Percentiles rank a stretch among this genome's conserved stretches.
Evolutionary conservation across 2,113 vertebrate species (phyloP).

Genomic region (Ictalurus furcatus): DNA sequence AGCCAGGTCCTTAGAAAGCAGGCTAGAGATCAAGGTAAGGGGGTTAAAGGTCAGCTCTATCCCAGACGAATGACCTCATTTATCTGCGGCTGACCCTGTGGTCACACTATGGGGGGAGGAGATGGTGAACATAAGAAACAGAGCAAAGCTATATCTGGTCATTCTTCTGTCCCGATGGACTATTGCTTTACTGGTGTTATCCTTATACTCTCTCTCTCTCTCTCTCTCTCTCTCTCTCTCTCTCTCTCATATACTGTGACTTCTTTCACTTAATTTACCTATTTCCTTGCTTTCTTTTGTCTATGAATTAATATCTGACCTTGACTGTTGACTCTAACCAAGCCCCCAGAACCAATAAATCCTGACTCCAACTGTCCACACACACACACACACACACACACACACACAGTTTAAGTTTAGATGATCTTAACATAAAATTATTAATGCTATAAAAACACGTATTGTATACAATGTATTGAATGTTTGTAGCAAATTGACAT

Average conservation of each 20-base stretch:
- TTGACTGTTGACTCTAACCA: slow-evolving; percentile 57
- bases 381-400: slow-evolving; percentile 22
- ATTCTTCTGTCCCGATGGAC: slow-evolving; percentile 25
- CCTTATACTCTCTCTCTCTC: not conserved
- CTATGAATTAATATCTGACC: slow-evolving; percentile 64
- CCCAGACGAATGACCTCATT: slow-evolving; percentile 75
- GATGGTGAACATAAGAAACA: not conserved
- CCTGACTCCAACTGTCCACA: slow-evolving; percentile 10
- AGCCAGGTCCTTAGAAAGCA: slow-evolving; percentile 71
- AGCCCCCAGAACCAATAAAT: slow-evolving; percentile 29
- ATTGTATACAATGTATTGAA: too few species aligned
- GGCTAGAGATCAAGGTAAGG: slow-evolving; percentile 57
- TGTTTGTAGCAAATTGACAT: not conserved
- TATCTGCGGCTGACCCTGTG: slow-evolving; percentile 61
- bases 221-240: not conserved
- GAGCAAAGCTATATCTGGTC: slow-evolving; percentile 26
- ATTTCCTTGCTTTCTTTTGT: slow-evolving; percentile 39
- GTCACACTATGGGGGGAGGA: slow-evolving; percentile 49
- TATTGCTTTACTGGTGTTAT: not conserved
- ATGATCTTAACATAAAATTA: not conserved
- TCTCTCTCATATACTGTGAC: not conserved
- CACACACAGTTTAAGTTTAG: not conserved
- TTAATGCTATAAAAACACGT: not conserved
- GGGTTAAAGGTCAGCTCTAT: slow-evolving; percentile 72
- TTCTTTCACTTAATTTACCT: not conserved